Evolutionary conservation across 1,140 invertebrate genomes (phyloP), one percentile per base, ranked within the genome.

Genomic region (Conopomorpha cramerella): DNA sequence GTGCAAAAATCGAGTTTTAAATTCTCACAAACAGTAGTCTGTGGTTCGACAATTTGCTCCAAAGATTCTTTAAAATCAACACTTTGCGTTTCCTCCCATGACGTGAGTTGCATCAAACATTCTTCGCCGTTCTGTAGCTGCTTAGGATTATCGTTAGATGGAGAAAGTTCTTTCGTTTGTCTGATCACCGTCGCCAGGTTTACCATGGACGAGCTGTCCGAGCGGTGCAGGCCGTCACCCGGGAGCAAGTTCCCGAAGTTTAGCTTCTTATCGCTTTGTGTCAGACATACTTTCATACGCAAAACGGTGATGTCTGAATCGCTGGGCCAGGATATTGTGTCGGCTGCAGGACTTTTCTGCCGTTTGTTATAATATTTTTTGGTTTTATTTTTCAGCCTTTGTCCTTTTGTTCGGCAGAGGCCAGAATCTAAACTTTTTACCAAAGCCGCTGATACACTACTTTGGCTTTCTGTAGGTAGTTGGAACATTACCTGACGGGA

Each of bases 231-330:
- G 13, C 66, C 71, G 16, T 76, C 68, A 11, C 70, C 70, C 6
- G 53, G 50, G 18, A 68, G 19, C 6, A 12, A 8, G 7, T 7
- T 7, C 67, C 10, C 58, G 45, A 45, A 30, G 25, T 55, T 61
- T 16, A 55, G 49, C 17, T 59, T 62, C 14, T 55, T 15, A 23
- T 52, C 50, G 3, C 36, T 44, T 8, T 25, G 44, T 11, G 41
- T 49, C 12, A 60, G 34, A 28, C 43, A 51, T 11, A 63, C 25
- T 43, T 64, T 68, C 67, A 72, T 66, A 43, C 64, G 47, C 12
- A 76, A 40, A 3, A 76, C 71, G 1, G 71, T 73, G 13, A 76
- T 62, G 33, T 76, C 71, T 1, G 71, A 73, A 38, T 76, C 67
- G 34, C 71, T 76, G 2, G 71, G 67, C 67, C 67, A 76, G 18